Conservation (phyloP, 2,888 invertebrate genomes). For the Nomada hirtipes region DNA sequence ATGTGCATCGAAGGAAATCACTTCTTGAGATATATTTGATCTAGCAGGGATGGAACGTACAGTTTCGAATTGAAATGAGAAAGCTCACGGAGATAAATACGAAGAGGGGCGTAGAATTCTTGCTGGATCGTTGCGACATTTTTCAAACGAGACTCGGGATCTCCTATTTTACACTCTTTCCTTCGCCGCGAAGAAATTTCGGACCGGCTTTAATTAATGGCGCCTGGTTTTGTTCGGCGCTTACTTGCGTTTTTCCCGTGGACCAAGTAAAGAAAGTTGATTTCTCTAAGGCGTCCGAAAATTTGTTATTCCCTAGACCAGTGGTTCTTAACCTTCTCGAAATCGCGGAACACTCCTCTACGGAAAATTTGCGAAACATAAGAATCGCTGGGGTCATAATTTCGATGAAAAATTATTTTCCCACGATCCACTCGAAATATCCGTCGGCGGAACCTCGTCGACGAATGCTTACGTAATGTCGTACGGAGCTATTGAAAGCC, state of each 20-base stretch:
- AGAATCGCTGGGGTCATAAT: background rate
- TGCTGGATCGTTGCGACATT: slow-evolving; percentile 17
- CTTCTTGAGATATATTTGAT: slow-evolving; percentile 24
- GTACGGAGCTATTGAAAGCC: slow-evolving; percentile 28
- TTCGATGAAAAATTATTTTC: background rate
- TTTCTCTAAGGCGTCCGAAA: too few species aligned
- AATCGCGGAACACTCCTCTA: too few species aligned
- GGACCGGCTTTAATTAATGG: slow-evolving; percentile 29
- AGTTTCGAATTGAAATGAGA: slow-evolving; percentile 24
- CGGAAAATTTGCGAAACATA: too few species aligned
- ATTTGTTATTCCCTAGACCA: too few species aligned
- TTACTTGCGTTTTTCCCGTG: background rate
- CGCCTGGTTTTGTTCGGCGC: slow-evolving; percentile 23
- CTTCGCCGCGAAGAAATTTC: slow-evolving; percentile 6
- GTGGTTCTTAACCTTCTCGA: too few species aligned
- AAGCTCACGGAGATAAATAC: slow-evolving; percentile 14
- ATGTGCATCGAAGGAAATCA: slow-evolving; percentile 10
- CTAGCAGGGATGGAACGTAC: slow-evolving; percentile 10
- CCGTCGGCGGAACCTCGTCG: background rate
- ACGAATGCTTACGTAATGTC: slow-evolving; percentile 29
- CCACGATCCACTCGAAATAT: slow-evolving; percentile 24
- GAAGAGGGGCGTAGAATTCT: slow-evolving; percentile 33
- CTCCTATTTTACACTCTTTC: background rate
- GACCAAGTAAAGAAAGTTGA: background rate
- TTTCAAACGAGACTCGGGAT: slow-evolving; percentile 34